Evolutionary conservation across 2,888 invertebrate species (phyloP).

Genomic region (Drosophila tanythrix): DNA sequence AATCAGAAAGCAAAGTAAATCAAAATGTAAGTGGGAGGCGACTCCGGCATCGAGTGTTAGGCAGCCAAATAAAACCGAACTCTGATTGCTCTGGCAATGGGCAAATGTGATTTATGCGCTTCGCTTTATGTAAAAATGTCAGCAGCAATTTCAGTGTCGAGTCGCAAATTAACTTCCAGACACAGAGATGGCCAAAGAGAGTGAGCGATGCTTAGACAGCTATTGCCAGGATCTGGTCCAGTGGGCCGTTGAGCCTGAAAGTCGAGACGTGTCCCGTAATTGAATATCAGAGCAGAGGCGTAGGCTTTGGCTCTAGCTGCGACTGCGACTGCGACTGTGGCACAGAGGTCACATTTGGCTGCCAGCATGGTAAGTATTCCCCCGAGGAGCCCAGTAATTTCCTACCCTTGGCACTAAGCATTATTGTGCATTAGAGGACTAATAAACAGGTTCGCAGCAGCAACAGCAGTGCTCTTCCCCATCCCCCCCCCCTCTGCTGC

Average conservation of each 20-base stretch:
- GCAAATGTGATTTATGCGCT: slow-evolving; percentile 81
- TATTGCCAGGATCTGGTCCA: slow-evolving; percentile 26
- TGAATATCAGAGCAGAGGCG: slow-evolving; percentile 58
- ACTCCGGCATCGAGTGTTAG: not conserved
- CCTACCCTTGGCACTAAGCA: slow-evolving; percentile 81
- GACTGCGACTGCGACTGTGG: slow-evolving; percentile 25
- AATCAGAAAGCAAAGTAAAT: slow-evolving; percentile 40
- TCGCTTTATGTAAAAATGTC: slow-evolving; percentile 79
- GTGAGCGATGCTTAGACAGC: not conserved
- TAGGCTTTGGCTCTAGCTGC: slow-evolving; percentile 18
- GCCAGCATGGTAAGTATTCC: slow-evolving; percentile 78
- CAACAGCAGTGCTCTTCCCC: slow-evolving; percentile 15
- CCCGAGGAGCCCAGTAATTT: slow-evolving; percentile 80
- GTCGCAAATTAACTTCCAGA: slow-evolving; percentile 72
- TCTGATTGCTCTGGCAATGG: slow-evolving; percentile 79
- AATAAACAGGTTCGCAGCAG: slow-evolving; percentile 83
- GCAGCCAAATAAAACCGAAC: slow-evolving; percentile 47
- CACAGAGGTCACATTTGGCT: slow-evolving; percentile 83
- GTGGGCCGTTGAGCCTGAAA: slow-evolving; percentile 61
- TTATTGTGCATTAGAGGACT: slow-evolving; percentile 84
- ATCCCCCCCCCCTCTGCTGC: slow-evolving; percentile 13
- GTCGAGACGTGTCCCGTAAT: slow-evolving; percentile 82
- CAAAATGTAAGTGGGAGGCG: slow-evolving; percentile 14
- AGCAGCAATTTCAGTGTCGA: slow-evolving; percentile 75
- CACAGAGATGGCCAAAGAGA: not conserved